A percentile compares a stretch with the other conserved stretches of the same genome.
Evolutionary conservation across 2,888 invertebrate genomes (phyloP).

Genomic region (Hirtodrosophila histrioides): DNA sequence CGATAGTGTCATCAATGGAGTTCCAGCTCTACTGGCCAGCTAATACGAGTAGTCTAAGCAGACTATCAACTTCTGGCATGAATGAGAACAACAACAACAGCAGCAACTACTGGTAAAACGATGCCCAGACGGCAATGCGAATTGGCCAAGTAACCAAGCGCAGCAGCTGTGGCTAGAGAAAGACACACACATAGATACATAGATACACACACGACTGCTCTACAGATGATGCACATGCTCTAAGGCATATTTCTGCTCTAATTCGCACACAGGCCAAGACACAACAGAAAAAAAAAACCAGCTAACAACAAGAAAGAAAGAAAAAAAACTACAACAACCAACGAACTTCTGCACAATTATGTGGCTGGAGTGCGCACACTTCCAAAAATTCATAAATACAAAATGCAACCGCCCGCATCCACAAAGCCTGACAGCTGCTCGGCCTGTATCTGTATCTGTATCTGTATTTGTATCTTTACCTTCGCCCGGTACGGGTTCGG

Average conservation of each 20-base stretch:
- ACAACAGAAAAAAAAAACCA: slow-evolving; percentile 29
- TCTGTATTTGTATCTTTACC: slow-evolving; percentile 3
- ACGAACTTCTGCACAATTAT: slow-evolving; percentile 75
- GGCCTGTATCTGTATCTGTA: slow-evolving; percentile 10
- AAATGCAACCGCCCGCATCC: slow-evolving; percentile 74
- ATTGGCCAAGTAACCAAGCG: slow-evolving; percentile 32
- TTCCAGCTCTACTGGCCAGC: no score
- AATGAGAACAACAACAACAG: slow-evolving; percentile 40
- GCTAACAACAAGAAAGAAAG: slow-evolving; percentile 17
- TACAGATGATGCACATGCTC: slow-evolving; percentile 67
- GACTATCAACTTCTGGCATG: slow-evolving; percentile 25
- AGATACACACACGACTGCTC: slow-evolving; percentile 12
- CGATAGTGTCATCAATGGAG: no score
- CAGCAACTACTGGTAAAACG: slow-evolving; percentile 37
- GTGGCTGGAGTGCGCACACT: slow-evolving; percentile 59
- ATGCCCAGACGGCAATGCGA: slow-evolving; percentile 24
- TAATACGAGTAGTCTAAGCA: not conserved
- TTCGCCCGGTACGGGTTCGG: not conserved
- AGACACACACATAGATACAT: slow-evolving; percentile 16
- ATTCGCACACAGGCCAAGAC: slow-evolving; percentile 81
- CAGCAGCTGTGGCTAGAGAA: slow-evolving; percentile 29
- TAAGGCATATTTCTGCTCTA: slow-evolving; percentile 80
- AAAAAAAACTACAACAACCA: slow-evolving; percentile 36
- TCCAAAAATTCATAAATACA: slow-evolving; percentile 67
- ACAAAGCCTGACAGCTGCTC: slow-evolving; percentile 43